These are phyloP conservation scores for Halictus ligatus DNA, from an alignment of 2,888 invertebrate genomes.

Conservation along the genomic window DNA sequence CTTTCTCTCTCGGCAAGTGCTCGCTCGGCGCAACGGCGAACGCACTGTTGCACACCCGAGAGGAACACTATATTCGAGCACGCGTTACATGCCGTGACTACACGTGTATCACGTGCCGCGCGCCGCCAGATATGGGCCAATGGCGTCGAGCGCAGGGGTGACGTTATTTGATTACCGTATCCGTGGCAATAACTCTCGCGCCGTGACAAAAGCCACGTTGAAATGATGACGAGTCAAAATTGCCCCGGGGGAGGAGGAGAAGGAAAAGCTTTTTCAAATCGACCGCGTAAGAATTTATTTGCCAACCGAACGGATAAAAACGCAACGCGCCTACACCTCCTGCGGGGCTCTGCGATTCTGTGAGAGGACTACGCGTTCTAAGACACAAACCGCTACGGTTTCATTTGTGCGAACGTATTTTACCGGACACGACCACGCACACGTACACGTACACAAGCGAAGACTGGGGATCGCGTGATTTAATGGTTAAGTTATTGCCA, in stretches of 20 bases:
- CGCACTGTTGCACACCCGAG: constrained; percentile 64
- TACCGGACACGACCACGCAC: neutral
- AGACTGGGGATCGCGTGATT: constrained; percentile 37
- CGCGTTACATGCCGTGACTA: constrained; percentile 73
- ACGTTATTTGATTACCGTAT: constrained; percentile 69
- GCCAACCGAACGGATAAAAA: constrained; percentile 4
- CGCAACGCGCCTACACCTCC: neutral
- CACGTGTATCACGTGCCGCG: constrained; percentile 72
- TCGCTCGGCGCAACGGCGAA: constrained; percentile 55
- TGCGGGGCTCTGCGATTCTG: neutral
- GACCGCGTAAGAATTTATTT: constrained; percentile 33
- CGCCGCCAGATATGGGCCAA: constrained; percentile 67
- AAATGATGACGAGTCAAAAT: constrained; percentile 15
- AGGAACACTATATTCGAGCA: constrained; percentile 70
- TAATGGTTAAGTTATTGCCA: constrained; percentile 48
- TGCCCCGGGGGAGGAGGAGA: neutral
- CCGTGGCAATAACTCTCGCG: constrained; percentile 44
- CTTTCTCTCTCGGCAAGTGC: constrained; percentile 42
- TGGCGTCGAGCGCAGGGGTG: constrained; percentile 66
- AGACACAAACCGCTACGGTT: constrained; percentile 34
- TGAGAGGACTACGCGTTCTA: neutral
- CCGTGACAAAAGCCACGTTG: constrained; percentile 32
- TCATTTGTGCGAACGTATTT: neutral
- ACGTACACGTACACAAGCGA: neutral
- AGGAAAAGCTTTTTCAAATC: neutral